A percentile compares a stretch with the other conserved stretches of the same genome.
These are phyloP conservation scores for Coregonus ussuriensis DNA, from an alignment of 2,797 vertebrate genomes.

Conservation along the genomic window DNA sequence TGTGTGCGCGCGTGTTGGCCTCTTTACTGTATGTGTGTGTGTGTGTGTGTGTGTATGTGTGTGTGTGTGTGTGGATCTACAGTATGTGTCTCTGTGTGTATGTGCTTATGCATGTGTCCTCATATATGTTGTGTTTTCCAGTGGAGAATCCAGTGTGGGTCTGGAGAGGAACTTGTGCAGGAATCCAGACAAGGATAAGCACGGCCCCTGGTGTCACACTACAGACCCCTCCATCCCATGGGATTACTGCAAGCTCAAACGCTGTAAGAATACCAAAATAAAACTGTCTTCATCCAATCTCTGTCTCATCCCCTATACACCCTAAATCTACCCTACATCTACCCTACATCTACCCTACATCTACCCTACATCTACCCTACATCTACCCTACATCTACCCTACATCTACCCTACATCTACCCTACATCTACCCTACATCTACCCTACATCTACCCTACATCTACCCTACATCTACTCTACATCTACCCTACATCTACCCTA, in stretches of 20 bases:
- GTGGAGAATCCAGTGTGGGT: constrained; percentile 76
- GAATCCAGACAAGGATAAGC: constrained; percentile 94
- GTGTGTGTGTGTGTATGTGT: no score
- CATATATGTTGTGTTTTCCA: constrained; percentile 66
- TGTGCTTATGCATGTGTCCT: constrained; percentile 7
- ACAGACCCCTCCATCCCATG: constrained; percentile 88
- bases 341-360: no score
- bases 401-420: no score
- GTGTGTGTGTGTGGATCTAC: not conserved
- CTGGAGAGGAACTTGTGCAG: constrained; percentile 93
- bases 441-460: no score
- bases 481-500: no score
- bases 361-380: no score
- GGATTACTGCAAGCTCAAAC: constrained; percentile 95
- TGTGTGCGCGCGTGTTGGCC: constrained; percentile 3
- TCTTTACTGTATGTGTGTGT: constrained; percentile 6
- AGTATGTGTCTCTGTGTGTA: constrained; percentile 32
- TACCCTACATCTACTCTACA: no score
- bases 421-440: no score
- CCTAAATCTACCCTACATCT: no score
- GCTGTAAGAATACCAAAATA: constrained; percentile 78
- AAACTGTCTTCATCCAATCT: constrained; percentile 33
- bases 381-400: no score
- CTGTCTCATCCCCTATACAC: no score
- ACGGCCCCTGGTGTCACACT: constrained; percentile 98